Conservation (phyloP, 2,888 invertebrate genomes). For the Pelosia muscerda region DNA sequence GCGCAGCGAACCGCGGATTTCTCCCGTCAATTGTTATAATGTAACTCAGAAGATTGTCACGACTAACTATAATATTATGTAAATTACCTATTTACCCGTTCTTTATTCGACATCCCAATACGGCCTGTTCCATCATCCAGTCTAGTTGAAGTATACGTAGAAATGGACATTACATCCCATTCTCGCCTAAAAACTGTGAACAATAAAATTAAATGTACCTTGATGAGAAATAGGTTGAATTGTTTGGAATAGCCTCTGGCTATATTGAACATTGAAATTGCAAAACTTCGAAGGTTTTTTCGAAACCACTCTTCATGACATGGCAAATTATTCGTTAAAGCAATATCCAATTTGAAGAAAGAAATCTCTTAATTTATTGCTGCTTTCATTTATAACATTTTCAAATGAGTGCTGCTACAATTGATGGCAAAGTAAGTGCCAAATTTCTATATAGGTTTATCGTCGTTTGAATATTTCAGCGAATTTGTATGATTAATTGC, state of each 20-base stretch:
- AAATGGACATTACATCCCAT: neutral
- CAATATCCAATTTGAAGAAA: neutral
- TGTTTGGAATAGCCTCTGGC: neutral
- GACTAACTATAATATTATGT: too few species aligned
- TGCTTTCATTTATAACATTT: neutral
- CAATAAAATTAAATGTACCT: neutral
- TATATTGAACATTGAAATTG: neutral
- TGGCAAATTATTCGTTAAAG: neutral
- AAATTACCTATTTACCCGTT: too few species aligned
- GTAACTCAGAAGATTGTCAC: too few species aligned
- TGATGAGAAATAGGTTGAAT: neutral
- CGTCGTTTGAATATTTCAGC: constrained; percentile 59
- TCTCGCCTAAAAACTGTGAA: neutral
- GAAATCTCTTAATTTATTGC: neutral
- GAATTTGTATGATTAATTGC: constrained; percentile 81
- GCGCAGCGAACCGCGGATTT: too few species aligned
- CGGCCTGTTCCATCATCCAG: neutral
- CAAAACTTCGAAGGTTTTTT: neutral
- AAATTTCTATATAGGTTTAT: constrained; percentile 43
- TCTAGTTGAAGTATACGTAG: neutral
- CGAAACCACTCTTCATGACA: neutral
- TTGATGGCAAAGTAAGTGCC: neutral
- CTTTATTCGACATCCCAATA: too few species aligned
- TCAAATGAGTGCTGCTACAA: neutral
- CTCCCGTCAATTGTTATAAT: too few species aligned